These are phyloP conservation scores for Steatocranus sp. DNA, from an alignment of 2,797 vertebrate species.

Conservation along the genomic window DNA sequence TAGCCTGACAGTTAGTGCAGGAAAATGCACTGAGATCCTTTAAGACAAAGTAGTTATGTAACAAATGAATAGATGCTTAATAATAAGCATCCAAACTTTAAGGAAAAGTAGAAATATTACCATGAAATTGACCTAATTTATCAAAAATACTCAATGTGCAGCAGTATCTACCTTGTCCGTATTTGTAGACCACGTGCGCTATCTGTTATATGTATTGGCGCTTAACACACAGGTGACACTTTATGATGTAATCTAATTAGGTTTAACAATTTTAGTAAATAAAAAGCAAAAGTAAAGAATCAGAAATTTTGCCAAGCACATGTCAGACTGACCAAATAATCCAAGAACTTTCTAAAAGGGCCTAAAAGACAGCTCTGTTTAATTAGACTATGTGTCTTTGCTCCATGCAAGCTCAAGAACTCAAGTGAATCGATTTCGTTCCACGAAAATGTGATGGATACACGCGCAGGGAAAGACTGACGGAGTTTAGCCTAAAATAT, in stretches of 20 bases:
- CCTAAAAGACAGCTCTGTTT: not conserved
- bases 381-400: not conserved
- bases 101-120: not conserved
- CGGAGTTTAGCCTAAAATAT: conserved; percentile 63
- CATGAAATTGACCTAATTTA: not conserved
- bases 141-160: not conserved
- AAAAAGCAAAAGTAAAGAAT: not conserved
- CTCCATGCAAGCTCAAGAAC: not conserved
- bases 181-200: not conserved
- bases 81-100: not conserved
- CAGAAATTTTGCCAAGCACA: not conserved
- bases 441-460: not conserved
- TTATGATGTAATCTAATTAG: not conserved
- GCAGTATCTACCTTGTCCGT: not conserved
- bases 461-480: conserved; percentile 5
- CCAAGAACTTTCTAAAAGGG: not conserved
- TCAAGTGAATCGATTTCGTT: not conserved
- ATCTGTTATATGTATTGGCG: not conserved
- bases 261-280: not conserved
- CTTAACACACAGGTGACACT: not conserved
- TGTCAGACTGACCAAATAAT: not conserved
- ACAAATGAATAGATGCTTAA: not conserved
- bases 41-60: not conserved
- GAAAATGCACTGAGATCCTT: not conserved
- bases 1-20: not conserved